phyloP scores from a whole-genome alignment of 2,113 vertebrate genomes.

The Lophochroa leadbeateri region DNA sequence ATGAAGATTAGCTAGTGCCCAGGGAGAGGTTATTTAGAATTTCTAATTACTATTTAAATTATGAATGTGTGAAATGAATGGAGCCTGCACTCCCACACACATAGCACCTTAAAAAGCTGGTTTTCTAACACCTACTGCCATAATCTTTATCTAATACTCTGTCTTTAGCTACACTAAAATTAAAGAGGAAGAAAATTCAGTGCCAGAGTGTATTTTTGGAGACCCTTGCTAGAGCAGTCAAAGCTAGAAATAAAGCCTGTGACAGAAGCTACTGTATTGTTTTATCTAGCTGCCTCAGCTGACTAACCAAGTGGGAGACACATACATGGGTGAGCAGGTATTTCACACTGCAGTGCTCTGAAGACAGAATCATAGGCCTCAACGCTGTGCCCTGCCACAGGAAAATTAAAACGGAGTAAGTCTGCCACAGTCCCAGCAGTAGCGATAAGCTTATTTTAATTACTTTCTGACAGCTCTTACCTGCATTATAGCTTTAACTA shows the following conservation, averaged over 20 bases:
- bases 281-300: neutral
- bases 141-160: neutral
- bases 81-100: neutral
- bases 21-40: constrained; percentile 16
- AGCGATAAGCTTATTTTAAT: neutral
- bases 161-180: neutral
- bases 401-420: neutral
- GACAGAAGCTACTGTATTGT: neutral
- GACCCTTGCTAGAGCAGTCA: neutral
- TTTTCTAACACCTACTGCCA: neutral
- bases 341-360: neutral
- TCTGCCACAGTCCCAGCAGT: neutral
- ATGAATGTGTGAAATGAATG: neutral
- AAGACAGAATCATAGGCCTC: neutral
- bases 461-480: neutral
- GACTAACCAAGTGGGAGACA: neutral
- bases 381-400: neutral
- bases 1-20: constrained; percentile 28
- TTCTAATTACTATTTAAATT: constrained; percentile 26
- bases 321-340: neutral
- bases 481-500: neutral
- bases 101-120: neutral
- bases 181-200: neutral
- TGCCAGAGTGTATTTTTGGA: neutral
- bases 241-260: neutral